Base-by-base conservation (phyloP, 2,113 vertebrate genomes). In the Colossoma macropomum region DNA sequence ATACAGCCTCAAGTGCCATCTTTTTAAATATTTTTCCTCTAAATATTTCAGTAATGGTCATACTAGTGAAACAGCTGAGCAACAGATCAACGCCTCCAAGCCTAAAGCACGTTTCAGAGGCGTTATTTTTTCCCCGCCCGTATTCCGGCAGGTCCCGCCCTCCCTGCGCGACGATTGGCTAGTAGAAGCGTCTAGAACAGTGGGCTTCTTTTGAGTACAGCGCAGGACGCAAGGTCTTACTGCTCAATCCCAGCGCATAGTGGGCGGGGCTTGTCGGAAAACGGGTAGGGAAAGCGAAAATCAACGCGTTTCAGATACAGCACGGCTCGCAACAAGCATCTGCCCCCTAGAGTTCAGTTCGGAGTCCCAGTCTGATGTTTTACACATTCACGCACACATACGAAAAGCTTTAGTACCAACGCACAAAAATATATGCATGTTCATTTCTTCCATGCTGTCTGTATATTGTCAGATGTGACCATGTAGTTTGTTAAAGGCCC, bases 331-430 rank as follows among this genome's bases (percentile, higher is more conserved):
- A 45, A 84, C 80, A 85, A 86, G 50, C 76, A 52, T 81, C 82
- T 45, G 87, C 86, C 84, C 90, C 87, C 84, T 91, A 82, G 74
- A 84, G 25, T 69, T 63, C 63, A 38, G 77, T 68, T 88, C 66
- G 77, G 84, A 86, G 82, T 87, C 86, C 85, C 77, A 83, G 87
- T 92, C 90, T 90, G 85, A 83, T 80, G 70, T 88, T 85, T 84
- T 77, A 75, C 89, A 87, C 92, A 94, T 92, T 95, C 93, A 92
- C 52, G 15, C 12, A 19, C 52, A 17, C 41, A 7, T 11, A 65
- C 32, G 41, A 90, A 94, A 94, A 93, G 93, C 92, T 94, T 93
- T 93, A 94, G 94, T 95, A 95, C 94, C 94, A 94, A 92, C 91
- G 89, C 87, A 88, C 86, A 54, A 65, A 28, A 25, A 23, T 21